Evolutionary conservation across 2,113 vertebrate species (phyloP), one percentile per base, ranked within the genome.

Genomic region (Platycercus adscitus): DNA sequence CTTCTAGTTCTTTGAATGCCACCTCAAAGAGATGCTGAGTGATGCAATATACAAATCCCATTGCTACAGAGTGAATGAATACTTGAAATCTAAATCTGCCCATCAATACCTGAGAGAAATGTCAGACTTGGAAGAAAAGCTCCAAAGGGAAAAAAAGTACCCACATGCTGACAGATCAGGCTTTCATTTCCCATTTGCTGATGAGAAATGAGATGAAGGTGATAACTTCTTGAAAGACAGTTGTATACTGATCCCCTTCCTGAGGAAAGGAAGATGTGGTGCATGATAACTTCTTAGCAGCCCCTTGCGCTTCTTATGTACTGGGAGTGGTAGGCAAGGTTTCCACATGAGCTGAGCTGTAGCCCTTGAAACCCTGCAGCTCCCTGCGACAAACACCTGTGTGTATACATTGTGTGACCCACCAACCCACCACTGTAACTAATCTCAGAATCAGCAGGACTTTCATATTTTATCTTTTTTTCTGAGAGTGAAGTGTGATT

Each of bases 1-100:
- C 37, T 78, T 95, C 65, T 44, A 92, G 39, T 78, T 55, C 60
- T 75, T 81, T 64, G 23, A 39, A 17, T 73, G 47, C 16, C 64
- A 47, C 93, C 83, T 89, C 66, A 84, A 92, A 92, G 29, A 61
- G 77, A 47, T 89, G 61, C 33, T 89, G 72, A 92, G 72, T 95
- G 92, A 93, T 60, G 39, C 61, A 92, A 89, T 76, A 79, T 24
- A 84, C 29, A 86, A 86, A 91, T 84, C 35, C 14, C 53, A 47
- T 65, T 89, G 55, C 55, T 79, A 25, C 55, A 64, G 47, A 84
- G 28, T 3, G 1, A 68, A 81, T 50, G 50, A 92, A 50, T 50
- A 64, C 43, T 91, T 89, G 52, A 81, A 95, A 95, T 43, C 15
- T 64, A 47, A 84, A 91, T 89, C 81, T 95, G 1, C 68, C 69